Evolutionary conservation across 2,888 invertebrate genomes (phyloP).

Genomic region (Chymomyza amoena): DNA sequence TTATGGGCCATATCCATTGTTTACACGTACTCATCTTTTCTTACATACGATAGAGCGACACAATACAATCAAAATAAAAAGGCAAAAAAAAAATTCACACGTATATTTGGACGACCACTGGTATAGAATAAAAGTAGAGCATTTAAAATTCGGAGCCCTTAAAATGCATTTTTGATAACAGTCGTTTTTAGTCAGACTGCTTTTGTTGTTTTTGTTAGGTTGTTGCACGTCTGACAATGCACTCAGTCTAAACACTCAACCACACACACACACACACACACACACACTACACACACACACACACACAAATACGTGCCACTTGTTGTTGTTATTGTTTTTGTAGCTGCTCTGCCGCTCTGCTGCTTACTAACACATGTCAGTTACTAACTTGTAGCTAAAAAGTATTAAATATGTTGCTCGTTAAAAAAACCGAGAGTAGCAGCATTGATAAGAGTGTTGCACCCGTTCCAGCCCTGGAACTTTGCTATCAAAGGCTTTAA

Average conservation of each 20-base stretch:
- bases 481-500: background rate
- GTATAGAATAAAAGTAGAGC: background rate
- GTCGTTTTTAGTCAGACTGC: background rate
- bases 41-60: no score
- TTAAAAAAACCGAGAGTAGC: background rate
- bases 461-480: background rate
- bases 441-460: background rate
- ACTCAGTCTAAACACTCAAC: conserved; percentile 48
- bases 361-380: background rate
- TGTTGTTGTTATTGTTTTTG: conserved; percentile 24
- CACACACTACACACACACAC: conserved; percentile 10
- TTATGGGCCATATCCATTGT: no score
- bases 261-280: conserved; percentile 20
- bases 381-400: conserved; percentile 49
- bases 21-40: no score
- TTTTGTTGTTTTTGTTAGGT: conserved; percentile 45
- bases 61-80: no score
- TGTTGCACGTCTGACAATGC: conserved; percentile 70
- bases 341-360: conserved; percentile 22
- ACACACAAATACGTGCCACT: background rate
- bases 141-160: background rate
- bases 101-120: no score
- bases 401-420: conserved; percentile 43
- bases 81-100: no score
- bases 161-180: background rate